phyloP scores from a whole-genome alignment of 2,888 invertebrate genomes.

The Steinernema scapterisci region DNA sequence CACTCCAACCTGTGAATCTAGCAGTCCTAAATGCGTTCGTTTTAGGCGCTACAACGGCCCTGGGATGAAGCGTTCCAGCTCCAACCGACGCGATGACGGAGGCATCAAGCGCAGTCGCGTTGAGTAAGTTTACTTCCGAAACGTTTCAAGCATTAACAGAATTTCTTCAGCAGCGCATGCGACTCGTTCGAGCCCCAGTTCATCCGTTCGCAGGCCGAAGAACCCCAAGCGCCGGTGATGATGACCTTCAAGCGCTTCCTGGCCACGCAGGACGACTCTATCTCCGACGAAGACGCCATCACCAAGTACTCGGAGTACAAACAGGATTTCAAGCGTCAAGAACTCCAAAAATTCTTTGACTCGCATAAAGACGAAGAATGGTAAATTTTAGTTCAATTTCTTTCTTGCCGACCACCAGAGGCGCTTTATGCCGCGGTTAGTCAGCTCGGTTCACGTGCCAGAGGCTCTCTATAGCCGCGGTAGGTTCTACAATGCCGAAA shows the following conservation, averaged over 20 bases:
- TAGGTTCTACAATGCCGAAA: conserved; percentile 31
- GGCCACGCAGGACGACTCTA: conserved; percentile 92
- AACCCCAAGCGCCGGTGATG: conserved; percentile 78
- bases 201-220: conserved; percentile 38
- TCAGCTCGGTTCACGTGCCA: conserved; percentile 29
- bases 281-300: conserved; percentile 88
- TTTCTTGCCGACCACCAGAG: conserved; percentile 47
- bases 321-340: conserved; percentile 90
- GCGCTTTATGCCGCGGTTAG: conserved; percentile 59
- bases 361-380: conserved; percentile 99
- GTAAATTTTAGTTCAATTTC: conserved; percentile 71
- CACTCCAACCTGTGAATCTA: background rate
- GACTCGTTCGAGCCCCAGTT: conserved; percentile 55
- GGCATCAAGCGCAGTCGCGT: conserved; percentile 47
- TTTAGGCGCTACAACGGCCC: conserved; percentile 21
- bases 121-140: conserved; percentile 44
- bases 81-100: conserved; percentile 52
- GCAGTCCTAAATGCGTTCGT: background rate
- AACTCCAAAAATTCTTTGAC: conserved; percentile 96
- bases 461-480: conserved; percentile 32
- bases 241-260: conserved; percentile 95
- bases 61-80: conserved; percentile 50
- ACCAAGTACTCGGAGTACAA: conserved; percentile 98
- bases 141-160: background rate
- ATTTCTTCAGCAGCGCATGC: conserved; percentile 29